Percentiles rank a stretch among this genome's conserved stretches.
phyloP scores from a whole-genome alignment of 2,113 vertebrate species.

The Tragelaphus strepsiceros region DNA sequence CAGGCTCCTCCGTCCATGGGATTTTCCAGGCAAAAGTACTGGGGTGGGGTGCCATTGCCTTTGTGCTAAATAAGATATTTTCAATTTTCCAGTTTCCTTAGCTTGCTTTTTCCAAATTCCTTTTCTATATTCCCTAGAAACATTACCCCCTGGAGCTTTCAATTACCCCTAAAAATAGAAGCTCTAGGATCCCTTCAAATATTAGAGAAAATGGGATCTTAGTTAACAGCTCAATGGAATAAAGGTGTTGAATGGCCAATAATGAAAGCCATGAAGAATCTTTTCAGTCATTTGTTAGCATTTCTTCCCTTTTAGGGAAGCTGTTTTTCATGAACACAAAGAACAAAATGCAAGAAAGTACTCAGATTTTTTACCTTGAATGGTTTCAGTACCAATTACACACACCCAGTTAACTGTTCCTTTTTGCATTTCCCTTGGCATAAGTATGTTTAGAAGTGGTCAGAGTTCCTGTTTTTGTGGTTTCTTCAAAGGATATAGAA shows the following conservation, averaged over 20 bases:
- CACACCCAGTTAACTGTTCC: neutral
- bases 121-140: neutral
- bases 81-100: neutral
- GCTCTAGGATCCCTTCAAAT: neutral
- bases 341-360: neutral
- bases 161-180: neutral
- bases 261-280: constrained; percentile 19
- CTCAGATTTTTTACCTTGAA: constrained; percentile 1
- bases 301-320: neutral
- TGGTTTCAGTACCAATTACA: constrained; percentile 8
- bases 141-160: neutral
- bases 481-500: neutral
- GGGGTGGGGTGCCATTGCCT: too few species aligned
- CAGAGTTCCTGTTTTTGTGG: neutral
- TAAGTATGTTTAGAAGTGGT: neutral
- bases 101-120: neutral
- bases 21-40: too few species aligned
- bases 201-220: neutral
- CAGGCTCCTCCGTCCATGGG: too few species aligned
- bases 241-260: constrained; percentile 2
- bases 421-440: neutral
- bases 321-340: constrained; percentile 36
- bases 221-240: neutral
- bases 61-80: neutral
- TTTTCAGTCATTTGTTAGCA: constrained; percentile 33